Evolutionary conservation across 1,140 invertebrate genomes (phyloP).

Genomic region (Macrobrachium rosenbergii): DNA sequence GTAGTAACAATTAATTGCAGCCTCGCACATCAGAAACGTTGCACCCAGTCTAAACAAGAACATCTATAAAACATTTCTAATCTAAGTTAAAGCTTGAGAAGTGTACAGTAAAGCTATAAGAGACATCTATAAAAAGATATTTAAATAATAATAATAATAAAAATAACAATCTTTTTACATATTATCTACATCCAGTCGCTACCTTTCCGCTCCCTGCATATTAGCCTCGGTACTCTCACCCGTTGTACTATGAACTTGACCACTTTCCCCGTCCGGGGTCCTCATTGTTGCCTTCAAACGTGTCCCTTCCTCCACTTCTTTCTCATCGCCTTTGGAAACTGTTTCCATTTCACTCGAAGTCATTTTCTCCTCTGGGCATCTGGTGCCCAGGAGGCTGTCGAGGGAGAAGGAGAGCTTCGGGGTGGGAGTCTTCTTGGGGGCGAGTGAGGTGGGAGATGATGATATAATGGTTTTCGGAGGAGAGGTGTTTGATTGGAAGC

Average conservation of each 20-base stretch:
- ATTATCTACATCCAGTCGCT: no score
- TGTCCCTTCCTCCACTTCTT: neutral
- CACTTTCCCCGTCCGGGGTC: neutral
- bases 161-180: neutral
- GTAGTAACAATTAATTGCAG: no score
- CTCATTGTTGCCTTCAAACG: constrained; percentile 9
- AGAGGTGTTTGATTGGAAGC: neutral
- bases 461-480: no score
- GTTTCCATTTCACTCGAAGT: neutral
- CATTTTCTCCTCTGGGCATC: neutral
- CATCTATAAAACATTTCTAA: neutral
- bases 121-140: neutral
- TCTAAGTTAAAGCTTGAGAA: constrained; percentile 20
- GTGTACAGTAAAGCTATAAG: neutral
- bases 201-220: no score
- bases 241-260: neutral
- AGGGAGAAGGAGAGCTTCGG: neutral
- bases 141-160: neutral
- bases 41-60: no score
- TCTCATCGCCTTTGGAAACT: neutral
- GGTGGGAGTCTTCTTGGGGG: no score
- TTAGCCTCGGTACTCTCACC: neutral
- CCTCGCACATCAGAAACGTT: no score
- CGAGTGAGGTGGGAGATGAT: no score
- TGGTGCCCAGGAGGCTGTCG: neutral